Percentiles rank a stretch among this genome's conserved stretches.
Evolutionary conservation across 2,888 invertebrate genomes (phyloP).

Genomic region (Dioctria linearis): DNA sequence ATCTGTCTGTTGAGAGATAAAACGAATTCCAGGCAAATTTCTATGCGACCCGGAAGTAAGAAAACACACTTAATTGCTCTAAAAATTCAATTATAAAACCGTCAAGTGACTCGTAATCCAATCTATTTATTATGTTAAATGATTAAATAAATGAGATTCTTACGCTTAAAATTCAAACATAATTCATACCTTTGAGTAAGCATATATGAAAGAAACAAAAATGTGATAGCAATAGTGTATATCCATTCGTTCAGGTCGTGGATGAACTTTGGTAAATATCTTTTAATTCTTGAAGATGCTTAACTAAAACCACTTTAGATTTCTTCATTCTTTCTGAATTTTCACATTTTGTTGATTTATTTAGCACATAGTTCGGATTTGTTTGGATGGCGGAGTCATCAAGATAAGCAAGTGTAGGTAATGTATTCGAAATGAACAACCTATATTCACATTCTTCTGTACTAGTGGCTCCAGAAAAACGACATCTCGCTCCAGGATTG

Average conservation of each 20-base stretch:
- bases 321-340: not conserved
- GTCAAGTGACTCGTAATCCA: too few relatives aligned
- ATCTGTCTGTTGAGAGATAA: too few relatives aligned
- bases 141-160: too few relatives aligned
- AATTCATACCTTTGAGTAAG: too few relatives aligned
- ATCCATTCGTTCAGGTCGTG: not conserved
- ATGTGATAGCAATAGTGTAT: too few relatives aligned
- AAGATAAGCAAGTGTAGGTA: slow-evolving; percentile 65
- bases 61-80: too few relatives aligned
- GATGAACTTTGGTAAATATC: not conserved
- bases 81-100: too few relatives aligned
- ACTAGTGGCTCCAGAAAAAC: slow-evolving; percentile 73
- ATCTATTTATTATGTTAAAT: too few relatives aligned
- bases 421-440: slow-evolving; percentile 64
- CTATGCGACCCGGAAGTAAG: too few relatives aligned
- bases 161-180: too few relatives aligned
- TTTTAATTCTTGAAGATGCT: not conserved
- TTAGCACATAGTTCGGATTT: not conserved
- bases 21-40: too few relatives aligned
- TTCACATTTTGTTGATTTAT: not conserved
- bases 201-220: too few relatives aligned
- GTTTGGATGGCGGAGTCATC: slow-evolving; percentile 61
- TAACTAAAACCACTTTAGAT: not conserved
- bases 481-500: slow-evolving; percentile 82
- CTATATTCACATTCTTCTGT: slow-evolving; percentile 61